Evolutionary conservation across 2,888 invertebrate genomes (phyloP).

Genomic region (Harmothoe impar): DNA sequence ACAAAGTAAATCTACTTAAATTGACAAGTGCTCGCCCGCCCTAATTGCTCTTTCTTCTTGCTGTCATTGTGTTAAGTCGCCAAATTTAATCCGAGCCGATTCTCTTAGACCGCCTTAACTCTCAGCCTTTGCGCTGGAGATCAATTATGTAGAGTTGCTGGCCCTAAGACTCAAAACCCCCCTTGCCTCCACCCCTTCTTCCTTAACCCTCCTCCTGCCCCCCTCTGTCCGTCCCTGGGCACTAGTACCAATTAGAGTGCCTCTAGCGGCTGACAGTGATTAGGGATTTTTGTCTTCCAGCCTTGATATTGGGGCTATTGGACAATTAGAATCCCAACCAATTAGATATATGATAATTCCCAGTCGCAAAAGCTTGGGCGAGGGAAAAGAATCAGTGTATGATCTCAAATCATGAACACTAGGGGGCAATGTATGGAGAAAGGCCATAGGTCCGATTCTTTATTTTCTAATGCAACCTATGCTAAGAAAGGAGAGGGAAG

Average conservation of each 20-base stretch:
- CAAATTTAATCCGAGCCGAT: conserved; percentile 58
- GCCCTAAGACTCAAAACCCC: not conserved
- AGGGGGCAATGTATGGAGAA: not conserved
- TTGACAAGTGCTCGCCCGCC: conserved; percentile 44
- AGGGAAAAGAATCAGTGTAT: not conserved
- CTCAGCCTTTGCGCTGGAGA: not conserved
- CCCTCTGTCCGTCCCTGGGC: not conserved
- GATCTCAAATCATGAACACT: too few species aligned
- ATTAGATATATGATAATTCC: conserved; percentile 54
- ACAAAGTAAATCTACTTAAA: conserved; percentile 59
- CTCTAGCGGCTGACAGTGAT: conserved; percentile 34
- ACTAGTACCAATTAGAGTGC: conserved; percentile 44
- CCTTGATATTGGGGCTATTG: not conserved
- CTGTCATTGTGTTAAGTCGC: conserved; percentile 59
- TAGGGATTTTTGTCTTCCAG: conserved; percentile 33
- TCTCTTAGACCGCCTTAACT: conserved; percentile 40
- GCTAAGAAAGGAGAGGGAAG: too few species aligned
- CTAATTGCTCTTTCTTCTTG: conserved; percentile 57
- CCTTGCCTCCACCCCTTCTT: not conserved
- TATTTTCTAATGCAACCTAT: too few species aligned
- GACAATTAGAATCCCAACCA: conserved; percentile 39
- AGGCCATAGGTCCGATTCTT: not conserved
- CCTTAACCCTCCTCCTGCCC: not conserved
- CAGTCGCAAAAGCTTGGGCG: not conserved
- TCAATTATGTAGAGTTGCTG: conserved; percentile 44